Base-by-base conservation (phyloP, 2,888 invertebrate species). In the Eupithecia dodoneata region DNA sequence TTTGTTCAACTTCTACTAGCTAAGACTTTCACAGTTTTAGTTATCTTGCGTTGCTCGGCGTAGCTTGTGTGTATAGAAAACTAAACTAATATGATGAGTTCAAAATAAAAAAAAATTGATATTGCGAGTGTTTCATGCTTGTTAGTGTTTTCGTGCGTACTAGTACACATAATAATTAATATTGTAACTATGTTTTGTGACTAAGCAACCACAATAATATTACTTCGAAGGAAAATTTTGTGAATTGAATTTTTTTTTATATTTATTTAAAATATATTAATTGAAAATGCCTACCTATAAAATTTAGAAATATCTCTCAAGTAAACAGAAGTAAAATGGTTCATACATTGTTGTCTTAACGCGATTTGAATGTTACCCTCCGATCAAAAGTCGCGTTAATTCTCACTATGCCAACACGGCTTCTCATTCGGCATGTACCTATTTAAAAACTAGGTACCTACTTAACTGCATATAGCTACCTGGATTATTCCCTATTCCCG, bases 401-500 rank as follows among this genome's bases (percentile, higher is more conserved):
- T 42, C 42, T 7, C 42, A 66, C 42, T 66, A 13, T 13, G 66
- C 41, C 42, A 66, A 66, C 66, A 5, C 3, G 47, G 12, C 47
- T 49, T 15, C 41, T 69, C 67, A 63, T 63, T 12, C 45, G 44
- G 42, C 66, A 41, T 66, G 30, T 18, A 42, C 45, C n/a, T 69
- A 69, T 9, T 44, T 6, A 7, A 2, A 2, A 47, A 30, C 2
- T 44, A 69, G n/a, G n/a, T 69, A 69, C n/a, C 9, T n/a, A 13
- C 42, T 44, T n/a, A 6, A 45, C 67, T 10, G 18, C 5, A 0
- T 44, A 47, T 49, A 70, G 15, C 7, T 45, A 45, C 30, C 70
- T 18, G 70, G 30, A 47, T 70, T 49, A 70, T 71, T 66, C 73
- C 75, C 70, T 72, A 41, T 66, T 73, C 79, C 77, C 65, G 85